Evolutionary conservation across 2,888 invertebrate species (phyloP), one percentile per base, ranked within the genome.

Genomic region (Apamea crenata): DNA sequence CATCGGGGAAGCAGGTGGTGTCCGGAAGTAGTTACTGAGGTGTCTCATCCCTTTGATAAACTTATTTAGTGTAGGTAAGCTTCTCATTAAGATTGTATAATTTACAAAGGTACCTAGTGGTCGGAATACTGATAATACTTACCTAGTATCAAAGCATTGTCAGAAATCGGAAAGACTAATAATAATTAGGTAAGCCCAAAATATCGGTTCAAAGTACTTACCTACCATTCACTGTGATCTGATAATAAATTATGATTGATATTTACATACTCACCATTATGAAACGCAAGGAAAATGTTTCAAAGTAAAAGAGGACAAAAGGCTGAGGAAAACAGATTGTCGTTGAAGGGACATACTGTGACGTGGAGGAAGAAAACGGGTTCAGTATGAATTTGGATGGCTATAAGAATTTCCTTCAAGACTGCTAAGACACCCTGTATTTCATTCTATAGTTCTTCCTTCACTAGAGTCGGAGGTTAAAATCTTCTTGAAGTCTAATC

Each of bases 21-120:
- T 16, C 66, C 32, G 29, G 53, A 47, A 80, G 69, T 83, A 70
- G 83, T 87, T 80, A 80, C 69, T 21, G 53, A 66, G 29, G 75
- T 77, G 78, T 14, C 29, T 14, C 40, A 61, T 59, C 65, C 29
- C 44, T 80, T 83, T 76, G 53, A 65, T 65, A 65, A 75, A 77
- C 65, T 68, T 68, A 21, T 66, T 36, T 21, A 65, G 7, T 21
- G 7, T 5, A 25, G 25, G 8, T 16, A 25, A 25, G 14, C 36
- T 66, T 32, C 32, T 25, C 56, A 12, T n/a, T 59, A 25, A 67
- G 18, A 16, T 53, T 25, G 18, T 36, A n/a, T 44, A 10, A 10
- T n/a, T 53, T 32, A 32, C 18, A 40, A 53, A 65, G 18, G 5
- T 29, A 53, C 53, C 53, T 59, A 29, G 44, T 25, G 18, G 4